phyloP scores from a whole-genome alignment of 2,797 vertebrate genomes.

The Trichosurus vulpecula region DNA sequence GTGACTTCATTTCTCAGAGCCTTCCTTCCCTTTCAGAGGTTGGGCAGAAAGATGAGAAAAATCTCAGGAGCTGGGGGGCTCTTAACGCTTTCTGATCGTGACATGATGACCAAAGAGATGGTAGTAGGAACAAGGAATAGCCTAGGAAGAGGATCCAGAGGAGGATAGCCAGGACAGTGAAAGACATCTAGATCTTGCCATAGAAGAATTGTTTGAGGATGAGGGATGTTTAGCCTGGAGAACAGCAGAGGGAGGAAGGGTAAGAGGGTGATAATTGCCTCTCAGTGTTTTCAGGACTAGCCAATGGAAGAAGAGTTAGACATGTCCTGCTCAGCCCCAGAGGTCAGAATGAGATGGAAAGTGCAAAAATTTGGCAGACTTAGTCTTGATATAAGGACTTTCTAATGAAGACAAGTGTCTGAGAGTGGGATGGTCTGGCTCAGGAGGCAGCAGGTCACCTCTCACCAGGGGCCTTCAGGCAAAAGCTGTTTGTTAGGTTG shows the following conservation, averaged over 20 bases:
- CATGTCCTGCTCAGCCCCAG: background rate
- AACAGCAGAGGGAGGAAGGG: background rate
- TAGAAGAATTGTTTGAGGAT: background rate
- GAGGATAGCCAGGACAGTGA: background rate
- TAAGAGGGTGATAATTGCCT: background rate
- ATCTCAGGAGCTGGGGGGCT: background rate
- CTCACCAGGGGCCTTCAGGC: background rate
- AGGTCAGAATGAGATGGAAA: background rate
- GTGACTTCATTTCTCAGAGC: background rate
- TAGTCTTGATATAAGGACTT: background rate
- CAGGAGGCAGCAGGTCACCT: background rate
- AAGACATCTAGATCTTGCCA: background rate
- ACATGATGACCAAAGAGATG: background rate
- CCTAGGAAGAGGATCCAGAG: background rate
- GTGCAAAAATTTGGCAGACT: background rate
- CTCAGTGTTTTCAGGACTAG: background rate
- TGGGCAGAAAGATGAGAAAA: background rate
- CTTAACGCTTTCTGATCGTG: background rate
- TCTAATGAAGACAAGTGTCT: background rate
- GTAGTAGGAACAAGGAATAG: background rate
- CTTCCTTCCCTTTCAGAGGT: background rate
- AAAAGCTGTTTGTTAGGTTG: background rate
- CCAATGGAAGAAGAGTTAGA: background rate
- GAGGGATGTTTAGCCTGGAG: background rate
- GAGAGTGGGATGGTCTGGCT: background rate